Conservation (phyloP, 2,797 vertebrate genomes). For the Danio jaintianensis region DNA sequence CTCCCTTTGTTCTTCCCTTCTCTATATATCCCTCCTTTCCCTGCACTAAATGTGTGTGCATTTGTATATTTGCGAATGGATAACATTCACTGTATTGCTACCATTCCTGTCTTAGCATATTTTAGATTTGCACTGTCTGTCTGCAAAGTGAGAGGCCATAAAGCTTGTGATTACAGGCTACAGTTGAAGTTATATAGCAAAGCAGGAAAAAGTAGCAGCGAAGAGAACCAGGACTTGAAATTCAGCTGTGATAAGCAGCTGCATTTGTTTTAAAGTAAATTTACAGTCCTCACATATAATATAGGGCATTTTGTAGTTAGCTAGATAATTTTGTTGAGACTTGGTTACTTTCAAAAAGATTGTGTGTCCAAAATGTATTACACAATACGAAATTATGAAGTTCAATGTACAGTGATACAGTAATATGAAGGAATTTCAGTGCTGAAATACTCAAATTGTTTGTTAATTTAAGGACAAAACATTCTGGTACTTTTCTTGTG, state of each 20-base stretch:
- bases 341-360: background rate
- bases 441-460: too few relatives aligned
- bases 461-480: too few relatives aligned
- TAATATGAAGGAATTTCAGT: too few relatives aligned
- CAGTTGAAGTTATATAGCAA: background rate
- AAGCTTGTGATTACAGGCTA: background rate
- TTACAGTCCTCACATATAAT: too few relatives aligned
- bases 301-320: background rate
- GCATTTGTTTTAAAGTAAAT: background rate
- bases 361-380: background rate
- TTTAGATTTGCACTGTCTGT: constrained; percentile 7
- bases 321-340: background rate
- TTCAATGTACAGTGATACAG: too few relatives aligned
- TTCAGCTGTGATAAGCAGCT: background rate
- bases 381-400: background rate
- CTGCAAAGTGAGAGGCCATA: constrained; percentile 15
- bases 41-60: background rate
- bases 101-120: constrained; percentile 25
- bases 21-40: constrained; percentile 3
- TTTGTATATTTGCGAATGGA: background rate
- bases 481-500: too few relatives aligned
- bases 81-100: background rate
- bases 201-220: constrained; percentile 29
- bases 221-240: constrained; percentile 5
- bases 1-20: constrained; percentile 36